Evolutionary conservation across 2,113 vertebrate genomes (phyloP).

Genomic region (Aegotheles bennettii): DNA sequence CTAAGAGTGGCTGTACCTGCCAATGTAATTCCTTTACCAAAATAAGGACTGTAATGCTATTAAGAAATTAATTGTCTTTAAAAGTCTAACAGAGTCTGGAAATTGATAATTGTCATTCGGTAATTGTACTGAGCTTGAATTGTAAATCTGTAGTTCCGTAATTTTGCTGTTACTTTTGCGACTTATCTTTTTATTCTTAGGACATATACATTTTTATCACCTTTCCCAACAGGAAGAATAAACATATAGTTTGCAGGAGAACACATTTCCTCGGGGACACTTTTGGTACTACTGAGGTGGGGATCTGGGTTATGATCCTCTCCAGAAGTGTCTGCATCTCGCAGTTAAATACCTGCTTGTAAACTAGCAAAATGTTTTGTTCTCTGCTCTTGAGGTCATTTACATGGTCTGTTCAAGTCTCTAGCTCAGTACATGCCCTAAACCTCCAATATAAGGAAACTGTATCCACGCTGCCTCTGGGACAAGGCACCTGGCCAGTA

Average conservation of each 20-base stretch:
- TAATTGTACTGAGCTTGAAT: not conserved
- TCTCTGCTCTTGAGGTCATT: not conserved
- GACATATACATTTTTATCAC: not conserved
- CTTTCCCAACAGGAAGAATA: not conserved
- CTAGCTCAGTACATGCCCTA: not conserved
- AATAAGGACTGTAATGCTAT: not conserved
- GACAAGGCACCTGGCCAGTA: not conserved
- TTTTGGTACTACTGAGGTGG: not conserved
- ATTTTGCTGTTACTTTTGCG: not conserved
- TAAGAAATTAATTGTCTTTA: not conserved
- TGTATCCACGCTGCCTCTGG: not conserved
- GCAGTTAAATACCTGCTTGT: not conserved
- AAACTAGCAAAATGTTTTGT: not conserved
- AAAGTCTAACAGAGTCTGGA: not conserved
- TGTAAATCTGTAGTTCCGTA: fast-evolving
- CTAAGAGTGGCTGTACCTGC: not conserved
- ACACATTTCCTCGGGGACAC: not conserved
- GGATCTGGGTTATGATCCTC: not conserved
- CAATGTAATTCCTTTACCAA: not conserved
- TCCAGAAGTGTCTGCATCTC: not conserved
- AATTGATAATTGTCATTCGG: not conserved
- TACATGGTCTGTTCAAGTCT: not conserved
- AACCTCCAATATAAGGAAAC: not conserved
- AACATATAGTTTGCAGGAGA: not conserved
- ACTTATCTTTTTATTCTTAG: not conserved